Evolutionary conservation across 2,113 vertebrate genomes (phyloP).

Genomic region (Empidonax traillii): DNA sequence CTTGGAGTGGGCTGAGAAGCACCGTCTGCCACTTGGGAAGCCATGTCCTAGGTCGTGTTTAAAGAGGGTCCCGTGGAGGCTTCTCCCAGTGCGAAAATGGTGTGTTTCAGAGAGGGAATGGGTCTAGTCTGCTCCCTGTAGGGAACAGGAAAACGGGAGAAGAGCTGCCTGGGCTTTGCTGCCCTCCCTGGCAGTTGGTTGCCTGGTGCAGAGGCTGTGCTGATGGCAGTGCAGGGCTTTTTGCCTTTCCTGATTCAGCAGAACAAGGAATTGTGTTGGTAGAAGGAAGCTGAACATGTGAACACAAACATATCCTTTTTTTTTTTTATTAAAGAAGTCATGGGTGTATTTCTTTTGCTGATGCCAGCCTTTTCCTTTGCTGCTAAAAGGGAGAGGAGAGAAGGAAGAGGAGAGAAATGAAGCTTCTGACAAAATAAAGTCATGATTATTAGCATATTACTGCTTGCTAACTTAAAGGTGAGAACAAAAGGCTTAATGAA

Average conservation of each 20-base stretch:
- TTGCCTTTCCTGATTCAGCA: background rate
- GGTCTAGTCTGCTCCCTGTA: background rate
- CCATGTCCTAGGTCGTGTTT: background rate
- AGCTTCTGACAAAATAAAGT: background rate
- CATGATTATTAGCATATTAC: background rate
- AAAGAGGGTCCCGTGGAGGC: background rate
- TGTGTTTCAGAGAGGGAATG: background rate
- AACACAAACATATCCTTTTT: background rate
- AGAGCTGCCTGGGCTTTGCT: background rate
- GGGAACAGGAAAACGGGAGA: rapidly evolving
- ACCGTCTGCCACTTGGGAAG: rapidly evolving
- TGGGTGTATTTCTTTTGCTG: conserved; percentile 30
- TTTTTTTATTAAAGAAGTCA: background rate
- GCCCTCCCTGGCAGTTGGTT: background rate
- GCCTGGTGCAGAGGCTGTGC: background rate
- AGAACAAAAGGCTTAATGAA: background rate
- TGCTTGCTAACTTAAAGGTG: background rate
- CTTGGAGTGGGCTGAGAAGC: rapidly evolving
- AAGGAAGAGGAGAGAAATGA: conserved; percentile 11
- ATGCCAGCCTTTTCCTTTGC: background rate
- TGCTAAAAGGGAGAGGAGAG: background rate
- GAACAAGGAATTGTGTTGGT: background rate
- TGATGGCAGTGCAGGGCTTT: background rate
- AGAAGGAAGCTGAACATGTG: background rate
- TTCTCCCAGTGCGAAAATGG: rapidly evolving